A percentile compares a stretch with the other conserved stretches of the same genome.
Evolutionary conservation across 2,888 invertebrate genomes (phyloP).

Genomic region (Trissolcus brochymenae): DNA sequence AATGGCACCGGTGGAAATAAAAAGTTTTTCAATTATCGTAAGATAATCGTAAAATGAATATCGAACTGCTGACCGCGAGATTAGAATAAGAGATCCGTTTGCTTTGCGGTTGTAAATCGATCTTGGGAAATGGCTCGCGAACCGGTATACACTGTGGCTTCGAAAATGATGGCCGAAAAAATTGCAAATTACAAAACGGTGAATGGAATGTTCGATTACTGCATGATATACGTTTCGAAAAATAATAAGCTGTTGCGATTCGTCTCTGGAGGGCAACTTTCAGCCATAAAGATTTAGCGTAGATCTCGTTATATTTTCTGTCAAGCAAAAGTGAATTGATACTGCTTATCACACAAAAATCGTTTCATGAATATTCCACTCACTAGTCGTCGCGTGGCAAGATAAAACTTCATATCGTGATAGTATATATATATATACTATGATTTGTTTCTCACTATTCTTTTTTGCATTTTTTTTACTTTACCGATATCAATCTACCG

Average conservation of each 20-base stretch:
- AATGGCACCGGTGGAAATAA: neutral
- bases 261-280: conserved; percentile 44
- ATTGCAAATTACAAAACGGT: conserved; percentile 54
- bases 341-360: conserved; percentile 54
- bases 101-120: conserved; percentile 56
- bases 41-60: conserved; percentile 49
- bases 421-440: conserved; percentile 50
- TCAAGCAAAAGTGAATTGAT: conserved; percentile 48
- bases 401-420: conserved; percentile 48
- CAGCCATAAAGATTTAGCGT: conserved; percentile 37
- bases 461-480: conserved; percentile 19
- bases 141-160: conserved; percentile 47
- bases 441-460: conserved; percentile 27
- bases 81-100: conserved; percentile 55
- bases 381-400: conserved; percentile 55
- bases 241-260: conserved; percentile 16
- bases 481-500: conserved; percentile 31
- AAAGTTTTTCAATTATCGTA: conserved; percentile 27
- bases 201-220: conserved; percentile 53
- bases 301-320: conserved; percentile 39
- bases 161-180: conserved; percentile 53
- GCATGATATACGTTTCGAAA: conserved; percentile 25
- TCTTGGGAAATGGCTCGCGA: conserved; percentile 52
- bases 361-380: conserved; percentile 55
- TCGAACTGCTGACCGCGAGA: conserved; percentile 45